These are phyloP conservation scores for Charanyca ferruginea DNA, from an alignment of 2,888 invertebrate species.

Conservation along the genomic window DNA sequence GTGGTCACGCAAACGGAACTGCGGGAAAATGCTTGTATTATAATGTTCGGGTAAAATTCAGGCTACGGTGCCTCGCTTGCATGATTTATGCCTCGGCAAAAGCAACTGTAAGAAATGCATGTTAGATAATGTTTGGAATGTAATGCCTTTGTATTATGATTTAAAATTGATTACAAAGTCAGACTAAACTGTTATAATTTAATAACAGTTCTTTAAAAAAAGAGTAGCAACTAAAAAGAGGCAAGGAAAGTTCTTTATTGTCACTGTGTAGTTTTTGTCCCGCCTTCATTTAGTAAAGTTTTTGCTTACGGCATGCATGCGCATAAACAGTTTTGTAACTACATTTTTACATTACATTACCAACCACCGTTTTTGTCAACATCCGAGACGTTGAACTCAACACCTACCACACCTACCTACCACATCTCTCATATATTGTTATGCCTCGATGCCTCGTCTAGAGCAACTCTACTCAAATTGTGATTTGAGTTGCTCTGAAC, in stretches of 20 bases:
- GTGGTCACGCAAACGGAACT: conserved; percentile 63
- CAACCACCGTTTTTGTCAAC: no score
- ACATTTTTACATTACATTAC: no score
- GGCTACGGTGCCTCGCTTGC: conserved; percentile 29
- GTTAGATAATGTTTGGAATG: conserved; percentile 25
- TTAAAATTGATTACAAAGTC: conserved; percentile 46
- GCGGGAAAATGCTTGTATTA: conserved; percentile 59
- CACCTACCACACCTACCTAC: no score
- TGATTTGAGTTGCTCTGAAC: no score
- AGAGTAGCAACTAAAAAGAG: no score
- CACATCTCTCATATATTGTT: no score
- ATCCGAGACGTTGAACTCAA: no score
- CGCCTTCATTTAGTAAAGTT: background rate
- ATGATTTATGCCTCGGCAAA: conserved; percentile 56
- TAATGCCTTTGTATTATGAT: conserved; percentile 9
- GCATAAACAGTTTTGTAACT: no score
- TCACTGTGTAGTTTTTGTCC: background rate
- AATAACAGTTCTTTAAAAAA: no score
- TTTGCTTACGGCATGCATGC: background rate
- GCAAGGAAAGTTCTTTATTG: background rate
- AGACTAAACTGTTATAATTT: background rate
- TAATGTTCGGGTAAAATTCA: conserved; percentile 59
- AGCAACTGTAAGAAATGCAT: conserved; percentile 41
- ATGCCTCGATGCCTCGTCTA: background rate
- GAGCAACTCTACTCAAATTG: no score